These are phyloP conservation scores for Hecatera dysodea DNA, from an alignment of 2,888 invertebrate genomes.

Conservation along the genomic window DNA sequence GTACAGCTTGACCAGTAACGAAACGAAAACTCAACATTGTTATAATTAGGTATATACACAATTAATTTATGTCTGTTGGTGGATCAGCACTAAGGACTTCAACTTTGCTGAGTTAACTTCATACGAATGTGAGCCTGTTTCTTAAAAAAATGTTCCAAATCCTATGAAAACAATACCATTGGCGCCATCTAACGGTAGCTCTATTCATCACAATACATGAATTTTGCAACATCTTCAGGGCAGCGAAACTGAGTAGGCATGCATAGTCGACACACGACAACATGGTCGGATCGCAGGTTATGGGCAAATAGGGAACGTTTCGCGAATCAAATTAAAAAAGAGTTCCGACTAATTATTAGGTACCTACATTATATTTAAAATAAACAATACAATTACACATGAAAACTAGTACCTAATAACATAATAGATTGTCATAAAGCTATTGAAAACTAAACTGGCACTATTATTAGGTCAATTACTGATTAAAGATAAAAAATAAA, in stretches of 20 bases:
- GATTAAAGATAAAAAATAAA: slow-evolving; percentile 54
- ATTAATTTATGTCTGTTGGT: too few relatives aligned
- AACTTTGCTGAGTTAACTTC: too few relatives aligned
- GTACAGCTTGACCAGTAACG: too few relatives aligned
- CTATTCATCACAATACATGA: neutral
- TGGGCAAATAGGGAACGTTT: neutral
- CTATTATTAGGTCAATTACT: slow-evolving; percentile 47
- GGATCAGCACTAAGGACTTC: too few relatives aligned
- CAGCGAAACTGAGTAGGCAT: too few relatives aligned
- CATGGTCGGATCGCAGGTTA: neutral
- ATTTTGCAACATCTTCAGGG: too few relatives aligned
- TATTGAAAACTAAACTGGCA: slow-evolving; percentile 56
- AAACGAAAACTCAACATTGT: too few relatives aligned
- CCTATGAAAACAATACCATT: neutral
- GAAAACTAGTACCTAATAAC: slow-evolving; percentile 58
- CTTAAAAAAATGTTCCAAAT: too few relatives aligned
- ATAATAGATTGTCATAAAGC: slow-evolving; percentile 59
- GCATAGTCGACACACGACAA: neutral
- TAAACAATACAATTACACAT: slow-evolving; percentile 64
- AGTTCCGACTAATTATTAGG: slow-evolving; percentile 20
- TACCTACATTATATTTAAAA: slow-evolving; percentile 63
- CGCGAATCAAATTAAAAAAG: neutral
- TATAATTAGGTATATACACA: too few relatives aligned
- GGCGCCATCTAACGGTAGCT: neutral
- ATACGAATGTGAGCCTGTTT: too few relatives aligned